A percentile compares a stretch with the other conserved stretches of the same genome.
Conservation (phyloP, 2,888 invertebrate genomes). For the Harpagoxenus sublaevis region DNA sequence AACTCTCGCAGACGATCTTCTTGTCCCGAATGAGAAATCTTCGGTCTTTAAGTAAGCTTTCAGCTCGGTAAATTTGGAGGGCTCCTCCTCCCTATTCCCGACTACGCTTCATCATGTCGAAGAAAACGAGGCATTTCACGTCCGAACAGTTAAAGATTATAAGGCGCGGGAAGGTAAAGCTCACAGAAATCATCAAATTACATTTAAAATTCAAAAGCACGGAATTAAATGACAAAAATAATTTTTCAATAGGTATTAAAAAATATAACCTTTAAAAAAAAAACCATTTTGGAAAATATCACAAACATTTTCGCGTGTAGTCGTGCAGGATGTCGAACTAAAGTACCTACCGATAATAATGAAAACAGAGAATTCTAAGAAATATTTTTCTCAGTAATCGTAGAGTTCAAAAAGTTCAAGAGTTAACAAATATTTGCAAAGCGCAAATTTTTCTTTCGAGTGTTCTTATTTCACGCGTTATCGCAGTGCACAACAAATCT, state of each 20-base stretch:
- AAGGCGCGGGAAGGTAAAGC: neutral
- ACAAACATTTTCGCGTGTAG: neutral
- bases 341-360: neutral
- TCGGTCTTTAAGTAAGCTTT: slow-evolving; percentile 48
- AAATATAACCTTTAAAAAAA: neutral
- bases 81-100: neutral
- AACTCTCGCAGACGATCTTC: slow-evolving; percentile 65
- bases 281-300: neutral
- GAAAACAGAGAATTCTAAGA: neutral
- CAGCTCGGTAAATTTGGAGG: slow-evolving; percentile 46
- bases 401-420: neutral
- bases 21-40: slow-evolving; percentile 47
- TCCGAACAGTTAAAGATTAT: slow-evolving; percentile 1
- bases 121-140: neutral
- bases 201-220: neutral
- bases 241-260: neutral
- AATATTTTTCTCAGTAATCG: neutral
- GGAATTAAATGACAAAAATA: neutral
- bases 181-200: neutral
- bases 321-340: neutral
- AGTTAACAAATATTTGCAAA: neutral
- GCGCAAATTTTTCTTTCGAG: neutral
- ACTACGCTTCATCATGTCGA: neutral
- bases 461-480: slow-evolving; percentile 19
- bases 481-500: slow-evolving; percentile 9